phyloP scores from a whole-genome alignment of 2,797 vertebrate genomes.

The Sebastes matsubarae region DNA sequence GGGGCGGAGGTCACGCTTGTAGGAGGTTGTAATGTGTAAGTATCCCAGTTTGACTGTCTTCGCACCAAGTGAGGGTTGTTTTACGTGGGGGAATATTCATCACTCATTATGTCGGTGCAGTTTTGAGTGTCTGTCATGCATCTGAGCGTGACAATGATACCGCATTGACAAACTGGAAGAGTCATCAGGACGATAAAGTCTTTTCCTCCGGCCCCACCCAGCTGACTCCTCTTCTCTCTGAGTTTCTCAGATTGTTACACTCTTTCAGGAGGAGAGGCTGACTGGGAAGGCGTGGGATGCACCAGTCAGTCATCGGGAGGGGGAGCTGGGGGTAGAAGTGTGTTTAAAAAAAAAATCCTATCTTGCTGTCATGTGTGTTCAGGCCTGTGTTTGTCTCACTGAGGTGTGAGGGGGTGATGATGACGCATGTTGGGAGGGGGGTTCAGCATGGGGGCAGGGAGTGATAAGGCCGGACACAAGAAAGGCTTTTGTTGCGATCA shows the following conservation, averaged over 20 bases:
- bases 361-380: slow-evolving; percentile 35
- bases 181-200: slow-evolving; percentile 25
- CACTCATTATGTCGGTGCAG: slow-evolving; percentile 10
- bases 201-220: slow-evolving; percentile 42
- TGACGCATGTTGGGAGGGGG: slow-evolving; percentile 10
- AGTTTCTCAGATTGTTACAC: slow-evolving; percentile 36
- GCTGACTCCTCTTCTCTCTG: slow-evolving; percentile 30
- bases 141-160: slow-evolving; percentile 27
- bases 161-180: slow-evolving; percentile 7
- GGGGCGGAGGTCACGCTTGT: slow-evolving; percentile 76
- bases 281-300: slow-evolving; percentile 69
- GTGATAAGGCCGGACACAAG: slow-evolving; percentile 42
- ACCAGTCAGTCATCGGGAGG: slow-evolving; percentile 26
- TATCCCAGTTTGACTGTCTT: slow-evolving; percentile 68
- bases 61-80: slow-evolving; percentile 35
- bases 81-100: slow-evolving; percentile 41
- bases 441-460: slow-evolving; percentile 20
- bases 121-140: slow-evolving; percentile 24
- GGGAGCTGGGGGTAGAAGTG: background rate
- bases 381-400: slow-evolving; percentile 30
- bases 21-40: slow-evolving; percentile 72
- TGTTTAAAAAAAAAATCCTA: slow-evolving; percentile 21
- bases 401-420: slow-evolving; percentile 44
- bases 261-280: slow-evolving; percentile 56
- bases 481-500: slow-evolving; percentile 50